Percentiles rank a stretch among this genome's conserved stretches.
phyloP scores from a whole-genome alignment of 2,797 vertebrate species.

The Pyrrhura leucotis region DNA sequence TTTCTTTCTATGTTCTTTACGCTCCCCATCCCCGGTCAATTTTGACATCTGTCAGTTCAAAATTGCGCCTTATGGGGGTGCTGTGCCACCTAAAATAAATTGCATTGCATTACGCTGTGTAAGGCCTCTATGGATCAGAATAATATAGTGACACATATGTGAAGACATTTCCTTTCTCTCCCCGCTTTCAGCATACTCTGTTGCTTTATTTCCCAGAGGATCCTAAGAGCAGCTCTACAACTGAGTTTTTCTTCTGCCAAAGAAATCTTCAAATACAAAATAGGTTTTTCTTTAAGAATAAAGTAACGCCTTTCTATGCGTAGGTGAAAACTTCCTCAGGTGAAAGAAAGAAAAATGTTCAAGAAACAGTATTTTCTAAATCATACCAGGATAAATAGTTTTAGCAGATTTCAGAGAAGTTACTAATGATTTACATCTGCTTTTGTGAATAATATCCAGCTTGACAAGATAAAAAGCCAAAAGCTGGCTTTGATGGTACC shows the following conservation, averaged over 20 bases:
- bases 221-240: constrained; percentile 23
- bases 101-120: not conserved
- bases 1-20: not conserved
- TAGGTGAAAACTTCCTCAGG: not conserved
- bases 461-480: not conserved
- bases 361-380: not conserved
- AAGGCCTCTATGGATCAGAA: constrained; percentile 33
- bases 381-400: not conserved
- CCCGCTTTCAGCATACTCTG: constrained; percentile 24
- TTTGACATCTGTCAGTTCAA: constrained; percentile 36
- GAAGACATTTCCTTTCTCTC: not conserved
- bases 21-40: not conserved
- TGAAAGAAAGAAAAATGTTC: not conserved
- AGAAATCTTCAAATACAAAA: constrained; percentile 38
- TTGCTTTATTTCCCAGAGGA: constrained; percentile 60
- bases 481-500: not conserved
- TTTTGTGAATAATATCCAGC: not conserved
- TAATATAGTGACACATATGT: constrained; percentile 40
- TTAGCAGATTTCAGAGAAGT: not conserved
- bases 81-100: constrained; percentile 63
- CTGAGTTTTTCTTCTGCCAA: constrained; percentile 42
- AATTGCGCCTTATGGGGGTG: constrained; percentile 70
- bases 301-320: not conserved
- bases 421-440: not conserved
- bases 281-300: not conserved